These are phyloP conservation scores for Julus scanicus DNA, from an alignment of 2,888 invertebrate species.

Conservation along the genomic window DNA sequence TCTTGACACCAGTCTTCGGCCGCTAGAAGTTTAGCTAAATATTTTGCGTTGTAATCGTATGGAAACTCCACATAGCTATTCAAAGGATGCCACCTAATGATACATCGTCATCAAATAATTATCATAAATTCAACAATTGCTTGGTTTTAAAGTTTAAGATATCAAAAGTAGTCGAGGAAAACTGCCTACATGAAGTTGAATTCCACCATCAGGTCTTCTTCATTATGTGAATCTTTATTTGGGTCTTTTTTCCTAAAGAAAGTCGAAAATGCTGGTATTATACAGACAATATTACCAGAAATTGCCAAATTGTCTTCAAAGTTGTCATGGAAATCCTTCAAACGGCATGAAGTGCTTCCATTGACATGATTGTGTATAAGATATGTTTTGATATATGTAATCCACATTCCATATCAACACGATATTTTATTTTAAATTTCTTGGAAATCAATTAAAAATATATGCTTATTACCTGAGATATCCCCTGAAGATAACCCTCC, in stretches of 20 bases:
- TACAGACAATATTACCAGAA: too few species aligned
- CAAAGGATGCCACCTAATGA: neutral
- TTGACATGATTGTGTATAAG: too few species aligned
- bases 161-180: neutral
- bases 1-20: neutral
- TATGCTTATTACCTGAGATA: conserved; percentile 66
- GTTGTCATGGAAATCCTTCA: too few species aligned
- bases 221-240: neutral
- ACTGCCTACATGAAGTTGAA: neutral
- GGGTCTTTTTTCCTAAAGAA: neutral
- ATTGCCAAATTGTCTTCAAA: too few species aligned
- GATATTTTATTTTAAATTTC: neutral
- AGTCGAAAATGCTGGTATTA: neutral
- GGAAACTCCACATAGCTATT: neutral
- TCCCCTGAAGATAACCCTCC: conserved; percentile 78
- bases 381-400: too few species aligned
- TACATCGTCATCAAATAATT: too few species aligned
- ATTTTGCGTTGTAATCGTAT: neutral
- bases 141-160: neutral
- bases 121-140: too few species aligned
- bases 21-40: neutral
- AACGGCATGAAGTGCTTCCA: too few species aligned
- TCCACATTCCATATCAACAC: neutral
- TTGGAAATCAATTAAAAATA: too few species aligned
- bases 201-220: neutral